phyloP scores from a whole-genome alignment of 2,113 vertebrate species.

The Podilymbus podiceps region DNA sequence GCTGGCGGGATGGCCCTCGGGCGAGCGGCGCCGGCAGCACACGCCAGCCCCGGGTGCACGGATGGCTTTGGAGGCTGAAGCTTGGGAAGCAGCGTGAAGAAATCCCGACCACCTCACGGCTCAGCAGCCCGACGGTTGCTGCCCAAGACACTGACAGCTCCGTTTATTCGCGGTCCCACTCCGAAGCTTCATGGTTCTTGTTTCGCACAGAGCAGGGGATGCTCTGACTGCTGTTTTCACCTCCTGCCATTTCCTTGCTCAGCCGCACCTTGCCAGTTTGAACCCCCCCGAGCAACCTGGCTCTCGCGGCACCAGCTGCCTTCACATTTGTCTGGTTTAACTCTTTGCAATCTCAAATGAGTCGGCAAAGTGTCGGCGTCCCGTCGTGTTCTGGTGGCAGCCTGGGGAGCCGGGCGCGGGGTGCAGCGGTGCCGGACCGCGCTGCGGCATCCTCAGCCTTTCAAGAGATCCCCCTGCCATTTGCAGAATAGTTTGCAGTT shows the following conservation, averaged over 20 bases:
- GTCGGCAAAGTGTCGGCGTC: accelerated
- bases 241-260: background rate
- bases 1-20: background rate
- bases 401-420: accelerated
- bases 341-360: background rate
- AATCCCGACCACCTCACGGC: background rate
- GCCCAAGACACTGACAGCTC: background rate
- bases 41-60: background rate
- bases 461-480: background rate
- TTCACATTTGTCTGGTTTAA: background rate
- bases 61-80: background rate
- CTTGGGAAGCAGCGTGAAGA: background rate
- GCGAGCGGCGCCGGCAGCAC: background rate
- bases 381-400: background rate
- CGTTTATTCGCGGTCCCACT: background rate
- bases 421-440: background rate
- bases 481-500: background rate
- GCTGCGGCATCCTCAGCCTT: background rate
- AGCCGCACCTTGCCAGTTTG: background rate
- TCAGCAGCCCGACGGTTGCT: background rate
- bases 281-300: background rate
- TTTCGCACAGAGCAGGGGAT: background rate
- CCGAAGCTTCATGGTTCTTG: too few species aligned
- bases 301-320: background rate
- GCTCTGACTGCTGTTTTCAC: background rate